phyloP scores from a whole-genome alignment of 1,140 invertebrate species.

The Drosophila sucinea region DNA sequence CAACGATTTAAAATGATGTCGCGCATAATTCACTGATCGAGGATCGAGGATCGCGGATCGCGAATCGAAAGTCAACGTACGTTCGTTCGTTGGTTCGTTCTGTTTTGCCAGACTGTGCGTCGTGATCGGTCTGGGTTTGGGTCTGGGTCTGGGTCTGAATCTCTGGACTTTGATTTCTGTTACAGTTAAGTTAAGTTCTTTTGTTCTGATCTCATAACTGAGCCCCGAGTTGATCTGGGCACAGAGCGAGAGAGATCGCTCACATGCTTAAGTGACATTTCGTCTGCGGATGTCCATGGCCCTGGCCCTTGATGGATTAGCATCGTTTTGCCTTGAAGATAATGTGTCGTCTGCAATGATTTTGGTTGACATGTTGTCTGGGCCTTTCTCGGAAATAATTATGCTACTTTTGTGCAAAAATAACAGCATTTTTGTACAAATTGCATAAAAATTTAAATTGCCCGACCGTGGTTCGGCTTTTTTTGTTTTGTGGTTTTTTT shows the following conservation, averaged over 20 bases:
- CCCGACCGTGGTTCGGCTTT: conserved; percentile 38
- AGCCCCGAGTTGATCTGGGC: conserved; percentile 42
- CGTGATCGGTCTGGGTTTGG: conserved; percentile 42
- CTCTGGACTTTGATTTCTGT: conserved; percentile 14
- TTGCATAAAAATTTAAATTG: conserved; percentile 83
- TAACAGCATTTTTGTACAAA: conserved; percentile 83
- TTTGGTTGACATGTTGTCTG: conserved; percentile 68
- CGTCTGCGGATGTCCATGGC: conserved; percentile 37
- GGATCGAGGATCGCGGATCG: conserved; percentile 29
- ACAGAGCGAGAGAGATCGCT: conserved; percentile 24
- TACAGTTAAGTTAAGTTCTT: conserved; percentile 71
- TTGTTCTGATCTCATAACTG: conserved; percentile 79
- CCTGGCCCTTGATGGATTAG: conserved; percentile 73
- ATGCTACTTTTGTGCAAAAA: conserved; percentile 79
- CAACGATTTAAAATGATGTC: conserved; percentile 82
- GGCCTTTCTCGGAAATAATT: conserved; percentile 78
- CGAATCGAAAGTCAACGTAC: conserved; percentile 32
- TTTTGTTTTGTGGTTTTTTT: conserved; percentile 27
- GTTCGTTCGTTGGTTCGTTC: neutral
- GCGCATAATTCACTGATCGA: conserved; percentile 77
- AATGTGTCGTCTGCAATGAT: conserved; percentile 81
- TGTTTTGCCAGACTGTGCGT: conserved; percentile 72
- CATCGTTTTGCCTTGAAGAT: conserved; percentile 77
- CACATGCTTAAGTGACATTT: conserved; percentile 79
- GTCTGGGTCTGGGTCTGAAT: conserved; percentile 17